Percentiles rank a stretch among this genome's conserved stretches.
Evolutionary conservation across 2,113 vertebrate genomes (phyloP).

Genomic region (Ranitomeya variabilis): DNA sequence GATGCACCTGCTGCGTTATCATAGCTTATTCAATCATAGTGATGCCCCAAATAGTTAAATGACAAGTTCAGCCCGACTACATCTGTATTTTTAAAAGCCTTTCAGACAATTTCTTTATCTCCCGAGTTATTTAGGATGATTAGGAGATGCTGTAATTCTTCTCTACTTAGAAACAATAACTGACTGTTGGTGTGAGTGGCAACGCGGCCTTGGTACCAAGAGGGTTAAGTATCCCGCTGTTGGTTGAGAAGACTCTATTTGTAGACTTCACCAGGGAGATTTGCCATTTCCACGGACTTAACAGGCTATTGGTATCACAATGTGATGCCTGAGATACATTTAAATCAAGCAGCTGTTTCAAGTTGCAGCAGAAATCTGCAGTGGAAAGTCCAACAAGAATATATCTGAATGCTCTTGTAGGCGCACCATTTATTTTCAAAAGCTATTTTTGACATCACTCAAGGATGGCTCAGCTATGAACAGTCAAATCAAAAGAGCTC

Average conservation of each 20-base stretch:
- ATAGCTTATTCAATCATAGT: background rate
- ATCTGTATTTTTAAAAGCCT: background rate
- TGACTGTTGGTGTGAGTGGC: background rate
- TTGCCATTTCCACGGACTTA: constrained; percentile 68
- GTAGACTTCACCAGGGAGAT: constrained; percentile 67
- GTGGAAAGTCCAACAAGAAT: constrained; percentile 73
- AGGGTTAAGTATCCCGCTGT: constrained; percentile 35
- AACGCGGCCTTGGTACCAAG: background rate
- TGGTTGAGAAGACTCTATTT: constrained; percentile 64
- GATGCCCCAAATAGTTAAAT: background rate
- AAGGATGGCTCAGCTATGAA: constrained; percentile 72
- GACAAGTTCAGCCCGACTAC: background rate
- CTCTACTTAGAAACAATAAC: background rate
- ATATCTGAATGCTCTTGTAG: constrained; percentile 76
- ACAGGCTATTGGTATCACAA: constrained; percentile 75
- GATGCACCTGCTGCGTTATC: background rate
- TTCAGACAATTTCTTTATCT: background rate
- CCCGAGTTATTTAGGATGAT: background rate
- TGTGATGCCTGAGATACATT: constrained; percentile 72
- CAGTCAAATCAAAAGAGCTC: constrained; percentile 75
- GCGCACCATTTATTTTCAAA: constrained; percentile 80
- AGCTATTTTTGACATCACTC: constrained; percentile 75
- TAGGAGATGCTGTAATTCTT: background rate
- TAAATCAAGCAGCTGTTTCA: constrained; percentile 73
- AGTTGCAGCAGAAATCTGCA: constrained; percentile 69